Base-by-base conservation (phyloP, 2,113 vertebrate species). In the Carollia perspicillata region DNA sequence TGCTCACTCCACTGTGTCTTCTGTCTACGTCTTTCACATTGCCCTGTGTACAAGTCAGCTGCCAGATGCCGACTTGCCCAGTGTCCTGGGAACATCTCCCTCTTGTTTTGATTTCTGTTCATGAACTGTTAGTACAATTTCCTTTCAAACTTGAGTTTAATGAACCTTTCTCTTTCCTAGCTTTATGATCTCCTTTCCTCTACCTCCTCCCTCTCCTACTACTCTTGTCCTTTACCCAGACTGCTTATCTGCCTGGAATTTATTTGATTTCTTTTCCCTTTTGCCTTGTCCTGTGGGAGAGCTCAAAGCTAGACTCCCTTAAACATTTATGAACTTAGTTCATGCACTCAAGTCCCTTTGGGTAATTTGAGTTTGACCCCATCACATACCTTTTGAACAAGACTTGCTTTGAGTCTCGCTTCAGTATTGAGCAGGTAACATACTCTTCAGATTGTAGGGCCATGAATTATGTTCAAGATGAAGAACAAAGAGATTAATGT, bases 51-150 rank as follows among this genome's bases (percentile, higher is more conserved):
- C 97, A 97, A 97, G 72, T 96, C 97, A 94, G 97, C 97, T 98
- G 98, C 94, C 96, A 98, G 97, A 94, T 96, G 97, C 96, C 95
- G 97, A 55, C 94, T 97, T 66, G 63, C 97, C 81, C 95, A 89
- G 92, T 98, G 98, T 98, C 98, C 98, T 98, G 98, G 98, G 98
- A 99, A 98, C 96, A 97, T 97, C 97, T 90, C 93, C 98, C 78
- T 84, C 90, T 96, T 93, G 97, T 98, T 98, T 97, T 98, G 98
- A 98, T 98, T 96, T 98, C 95, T 96, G 92, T 95, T 94, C 98
- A 97, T 97, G 98, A 97, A 96, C 93, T 98, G 98, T 98, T 97
- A 98, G 96, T 97, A 98, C 97, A 97, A 95, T 98, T 98, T 98
- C 98, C 98, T 98, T 98, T 98, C 95, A 96, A 98, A 97, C 95